Base-by-base conservation (phyloP, 1,140 invertebrate genomes). In the Polypedilum vanderplanki region DNA sequence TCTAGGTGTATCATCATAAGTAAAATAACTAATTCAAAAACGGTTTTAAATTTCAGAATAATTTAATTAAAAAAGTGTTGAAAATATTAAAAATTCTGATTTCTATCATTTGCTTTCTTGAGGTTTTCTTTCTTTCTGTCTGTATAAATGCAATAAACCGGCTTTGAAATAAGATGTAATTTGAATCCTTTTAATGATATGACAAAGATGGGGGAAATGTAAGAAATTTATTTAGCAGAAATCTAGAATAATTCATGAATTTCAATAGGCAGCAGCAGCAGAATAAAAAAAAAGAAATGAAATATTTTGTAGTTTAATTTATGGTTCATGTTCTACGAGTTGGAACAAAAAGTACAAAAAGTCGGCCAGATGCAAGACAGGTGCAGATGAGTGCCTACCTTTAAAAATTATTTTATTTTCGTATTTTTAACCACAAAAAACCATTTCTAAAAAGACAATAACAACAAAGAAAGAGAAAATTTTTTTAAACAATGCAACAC, bases 41-140 rank as follows among this genome's bases (percentile, higher is more conserved):
- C 46, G 12, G 46, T 57, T 15, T 57, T 57, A 33, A 33, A 33
- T 57, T 57, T 57, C 12, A 57, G 12, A 15, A n/a, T 57, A 57
- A 57, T 57, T 57, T 57, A 57, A 57, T 57, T 57, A 57, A 57
- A 57, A 57, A 57, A 57, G 46, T 57, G 46, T 57, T 57, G 46
- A 57, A 57, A 15, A 57, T n/a, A 57, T 57, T 57, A 57, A 57
- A 57, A 57, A 57, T 57, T 57, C 41, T n/a, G 15, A 1, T 8
- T 46, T 46, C 15, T 46, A 46, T 46, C 41, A 8, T 46, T 46
- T 15, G 4, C 46, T n/a, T n/a, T 57, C 15, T n/a, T n/a, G 46
- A 57, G 12, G 46, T n/a, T n/a, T 57, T n/a, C n/a, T n/a, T n/a
- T n/a, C n/a, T n/a, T 57, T 57, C 8, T 12, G 8, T 33, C 2